Base-by-base conservation (phyloP, 2,797 vertebrate genomes). In the Epinephelus malabaricus region DNA sequence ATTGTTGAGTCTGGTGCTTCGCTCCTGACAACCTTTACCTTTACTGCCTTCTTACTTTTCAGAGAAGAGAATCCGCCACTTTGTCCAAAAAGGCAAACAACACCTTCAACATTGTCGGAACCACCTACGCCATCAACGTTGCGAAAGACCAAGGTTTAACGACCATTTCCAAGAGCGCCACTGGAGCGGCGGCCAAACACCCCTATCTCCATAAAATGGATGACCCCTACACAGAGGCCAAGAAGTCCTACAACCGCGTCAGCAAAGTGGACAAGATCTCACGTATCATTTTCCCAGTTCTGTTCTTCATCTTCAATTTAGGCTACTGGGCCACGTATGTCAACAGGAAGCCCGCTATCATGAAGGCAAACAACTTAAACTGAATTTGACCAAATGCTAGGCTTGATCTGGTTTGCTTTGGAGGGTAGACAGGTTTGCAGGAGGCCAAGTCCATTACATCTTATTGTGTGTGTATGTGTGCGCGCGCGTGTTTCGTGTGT, bases 261-360 rank as follows among this genome's bases (percentile, higher is more conserved):
- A 99, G 98, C 96, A 98, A 97, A 95, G 98, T 99, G 93, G 98
- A 99, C 96, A 99, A 99, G 95, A 98, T 99, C 89, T 99, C 98
- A 0, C 98, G 98, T 93, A 99, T 99, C 74, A 96, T 99, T 90
- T 99, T 99, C 92, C 98, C 98, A 1, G 96, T 99, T 72, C 96
- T 99, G 70, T 99, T 99, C 93, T 98, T 98, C 92, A 98, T 99
- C 92, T 99, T 99, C 94, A 99, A 99, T 90, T 87, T 99, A 82
- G 98, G 96, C 78, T 99, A 99, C 94, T 99, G 98, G 98, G 98
- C 97, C 69, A 99, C 98, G 0, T 99, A 99, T 0, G 97, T 99
- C 92, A 99, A 99, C 95, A 96, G 98, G 83, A 98, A 98, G 91
- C 97, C 98, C 0, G 94, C 96, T 34, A 98, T 99, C 85, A 97